Evolutionary conservation across 2,113 vertebrate genomes (phyloP).

Genomic region (Apteryx mantelli): DNA sequence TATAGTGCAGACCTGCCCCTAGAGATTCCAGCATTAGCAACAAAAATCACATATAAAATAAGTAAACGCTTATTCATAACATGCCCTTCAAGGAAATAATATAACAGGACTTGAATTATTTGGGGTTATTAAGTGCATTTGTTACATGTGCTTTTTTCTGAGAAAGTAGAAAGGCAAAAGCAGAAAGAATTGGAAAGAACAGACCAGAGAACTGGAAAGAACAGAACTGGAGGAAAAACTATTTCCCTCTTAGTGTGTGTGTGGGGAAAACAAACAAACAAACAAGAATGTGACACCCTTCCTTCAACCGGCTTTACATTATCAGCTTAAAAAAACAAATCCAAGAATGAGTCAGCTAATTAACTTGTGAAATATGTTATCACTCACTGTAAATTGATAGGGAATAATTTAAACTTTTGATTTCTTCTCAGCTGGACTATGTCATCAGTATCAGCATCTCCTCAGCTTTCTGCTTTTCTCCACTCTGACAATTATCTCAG

Average conservation of each 20-base stretch:
- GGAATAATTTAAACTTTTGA: background rate
- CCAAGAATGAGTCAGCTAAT: background rate
- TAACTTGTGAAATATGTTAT: background rate
- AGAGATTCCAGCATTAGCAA: background rate
- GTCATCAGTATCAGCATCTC: background rate
- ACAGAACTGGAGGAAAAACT: background rate
- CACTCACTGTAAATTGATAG: background rate
- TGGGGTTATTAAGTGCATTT: background rate
- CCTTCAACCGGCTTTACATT: background rate
- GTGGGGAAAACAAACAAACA: background rate
- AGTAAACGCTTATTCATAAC: background rate
- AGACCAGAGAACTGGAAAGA: background rate
- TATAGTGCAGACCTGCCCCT: background rate
- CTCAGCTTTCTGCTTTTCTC: background rate
- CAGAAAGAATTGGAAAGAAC: background rate
- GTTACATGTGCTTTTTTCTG: background rate
- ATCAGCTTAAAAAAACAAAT: background rate
- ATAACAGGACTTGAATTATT: background rate
- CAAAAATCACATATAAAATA: background rate
- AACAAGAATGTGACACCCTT: background rate
- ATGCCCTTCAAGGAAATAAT: background rate
- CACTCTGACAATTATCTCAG: background rate
- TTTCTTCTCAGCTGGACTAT: background rate
- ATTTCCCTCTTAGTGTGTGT: background rate
- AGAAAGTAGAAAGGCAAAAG: background rate